These are phyloP conservation scores for Gastrophysa polygoni DNA, from an alignment of 2,888 invertebrate genomes.

Conservation along the genomic window DNA sequence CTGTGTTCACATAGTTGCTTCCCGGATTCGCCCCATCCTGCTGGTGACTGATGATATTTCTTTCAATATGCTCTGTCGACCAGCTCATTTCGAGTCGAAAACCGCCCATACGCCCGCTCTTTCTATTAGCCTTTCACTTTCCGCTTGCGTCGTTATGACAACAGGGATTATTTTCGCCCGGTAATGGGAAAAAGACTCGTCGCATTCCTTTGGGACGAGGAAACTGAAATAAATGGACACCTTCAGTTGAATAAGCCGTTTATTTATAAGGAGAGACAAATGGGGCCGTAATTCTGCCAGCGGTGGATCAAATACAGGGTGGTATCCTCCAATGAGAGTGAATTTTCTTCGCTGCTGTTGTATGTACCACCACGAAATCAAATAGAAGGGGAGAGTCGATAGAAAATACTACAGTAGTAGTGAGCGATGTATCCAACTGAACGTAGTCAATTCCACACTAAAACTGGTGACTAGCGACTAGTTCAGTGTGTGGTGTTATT, in stretches of 20 bases:
- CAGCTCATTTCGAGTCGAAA: not conserved
- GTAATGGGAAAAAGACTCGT: slow-evolving; percentile 30
- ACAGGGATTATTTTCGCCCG: slow-evolving; percentile 41
- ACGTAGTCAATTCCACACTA: too few species aligned
- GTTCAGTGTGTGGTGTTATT: too few species aligned
- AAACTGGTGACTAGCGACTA: too few species aligned
- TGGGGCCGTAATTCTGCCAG: slow-evolving; percentile 22
- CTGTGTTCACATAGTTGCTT: too few species aligned
- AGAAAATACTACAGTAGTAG: too few species aligned
- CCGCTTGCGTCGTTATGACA: slow-evolving; percentile 45
- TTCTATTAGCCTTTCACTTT: slow-evolving; percentile 39
- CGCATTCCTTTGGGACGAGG: slow-evolving; percentile 30
- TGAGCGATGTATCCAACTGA: too few species aligned
- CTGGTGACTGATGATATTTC: not conserved
- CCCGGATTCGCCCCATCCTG: too few species aligned
- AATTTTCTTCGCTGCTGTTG: too few species aligned
- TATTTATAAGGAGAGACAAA: slow-evolving; percentile 36
- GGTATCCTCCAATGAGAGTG: too few species aligned
- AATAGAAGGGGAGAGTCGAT: too few species aligned
- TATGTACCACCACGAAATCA: too few species aligned
- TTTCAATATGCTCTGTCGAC: not conserved
- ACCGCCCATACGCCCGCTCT: not conserved
- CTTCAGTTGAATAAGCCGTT: slow-evolving; percentile 40
- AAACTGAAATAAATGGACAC: slow-evolving; percentile 46
- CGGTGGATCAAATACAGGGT: slow-evolving; percentile 14